Evolutionary conservation across 2,888 invertebrate genomes (phyloP).

Genomic region (Chouioia cunea): DNA sequence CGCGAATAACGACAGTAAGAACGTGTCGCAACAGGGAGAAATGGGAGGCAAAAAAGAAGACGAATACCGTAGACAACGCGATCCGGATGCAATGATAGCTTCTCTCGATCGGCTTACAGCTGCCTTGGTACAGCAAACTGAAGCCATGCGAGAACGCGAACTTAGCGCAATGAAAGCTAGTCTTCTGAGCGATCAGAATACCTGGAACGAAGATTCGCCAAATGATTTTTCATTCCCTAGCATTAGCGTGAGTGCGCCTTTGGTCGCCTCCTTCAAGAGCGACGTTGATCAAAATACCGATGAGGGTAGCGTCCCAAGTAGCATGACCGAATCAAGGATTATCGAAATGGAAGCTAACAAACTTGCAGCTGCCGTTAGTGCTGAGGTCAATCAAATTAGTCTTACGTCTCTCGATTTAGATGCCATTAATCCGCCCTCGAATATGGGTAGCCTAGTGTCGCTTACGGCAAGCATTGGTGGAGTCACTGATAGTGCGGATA

Average conservation of each 20-base stretch:
- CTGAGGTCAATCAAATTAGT: conserved; percentile 65
- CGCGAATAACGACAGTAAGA: conserved; percentile 11
- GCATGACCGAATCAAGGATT: conserved; percentile 77
- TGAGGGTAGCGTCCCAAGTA: conserved; percentile 34
- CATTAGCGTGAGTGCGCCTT: conserved; percentile 81
- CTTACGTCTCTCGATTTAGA: conserved; percentile 73
- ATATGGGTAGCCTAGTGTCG: conserved; percentile 78
- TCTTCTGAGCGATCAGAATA: conserved; percentile 66
- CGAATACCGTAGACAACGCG: conserved; percentile 70
- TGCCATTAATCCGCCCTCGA: conserved; percentile 81
- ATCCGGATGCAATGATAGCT: conserved; percentile 78
- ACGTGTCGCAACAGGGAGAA: conserved; percentile 28
- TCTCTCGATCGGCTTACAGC: conserved; percentile 77
- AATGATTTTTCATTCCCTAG: conserved; percentile 87
- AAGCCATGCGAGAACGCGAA: conserved; percentile 71
- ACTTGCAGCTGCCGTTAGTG: conserved; percentile 73
- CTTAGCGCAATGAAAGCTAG: conserved; percentile 66
- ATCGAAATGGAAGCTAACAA: conserved; percentile 84
- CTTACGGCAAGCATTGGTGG: conserved; percentile 67
- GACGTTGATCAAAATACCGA: conserved; percentile 66
- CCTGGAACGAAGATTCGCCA: conserved; percentile 86
- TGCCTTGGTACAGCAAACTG: conserved; percentile 76
- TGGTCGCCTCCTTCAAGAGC: conserved; percentile 78
- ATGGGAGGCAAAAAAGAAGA: conserved; percentile 54
- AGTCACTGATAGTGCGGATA: conserved; percentile 31